Evolutionary conservation across 37 sponge, comb jelly and placozoan species (phyloP).

Genomic region (Haliclona indistincta): DNA sequence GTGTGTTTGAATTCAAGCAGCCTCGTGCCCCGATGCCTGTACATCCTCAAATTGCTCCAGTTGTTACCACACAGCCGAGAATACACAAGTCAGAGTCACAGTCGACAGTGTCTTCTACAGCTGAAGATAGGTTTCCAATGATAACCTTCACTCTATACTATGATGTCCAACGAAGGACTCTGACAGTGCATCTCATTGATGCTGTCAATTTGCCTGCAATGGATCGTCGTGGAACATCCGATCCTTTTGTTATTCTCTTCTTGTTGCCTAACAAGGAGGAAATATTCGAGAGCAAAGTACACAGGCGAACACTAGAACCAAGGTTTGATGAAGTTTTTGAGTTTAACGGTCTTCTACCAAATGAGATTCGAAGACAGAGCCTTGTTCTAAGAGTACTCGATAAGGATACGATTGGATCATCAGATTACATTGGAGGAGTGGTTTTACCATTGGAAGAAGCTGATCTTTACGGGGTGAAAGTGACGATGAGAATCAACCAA

Average conservation of each 20-base stretch:
- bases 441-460: conserved; percentile 32
- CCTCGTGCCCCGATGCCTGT: conserved; percentile 6
- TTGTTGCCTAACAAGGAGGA: conserved; percentile 57
- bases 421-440: conserved; percentile 35
- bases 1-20: conserved; percentile 32
- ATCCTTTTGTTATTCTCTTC: conserved; percentile 45
- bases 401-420: conserved; percentile 6
- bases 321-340: conserved; percentile 65
- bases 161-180: conserved; percentile 47
- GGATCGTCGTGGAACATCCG: neutral
- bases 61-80: conserved; percentile 7
- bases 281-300: conserved; percentile 45
- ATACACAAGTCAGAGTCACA: neutral
- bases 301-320: conserved; percentile 21
- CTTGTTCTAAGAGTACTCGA: conserved; percentile 32
- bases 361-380: conserved; percentile 30
- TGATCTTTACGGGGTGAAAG: conserved; percentile 50
- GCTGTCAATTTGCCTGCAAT: conserved; percentile 17
- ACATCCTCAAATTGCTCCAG: neutral
- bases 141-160: conserved; percentile 63
- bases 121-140: conserved; percentile 25
- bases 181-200: conserved; percentile 47
- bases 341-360: conserved; percentile 36
- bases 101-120: neutral
- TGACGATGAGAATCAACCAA: conserved; percentile 16